Base-by-base conservation (phyloP, 2,888 invertebrate genomes). In the Cybosia mesomella region DNA sequence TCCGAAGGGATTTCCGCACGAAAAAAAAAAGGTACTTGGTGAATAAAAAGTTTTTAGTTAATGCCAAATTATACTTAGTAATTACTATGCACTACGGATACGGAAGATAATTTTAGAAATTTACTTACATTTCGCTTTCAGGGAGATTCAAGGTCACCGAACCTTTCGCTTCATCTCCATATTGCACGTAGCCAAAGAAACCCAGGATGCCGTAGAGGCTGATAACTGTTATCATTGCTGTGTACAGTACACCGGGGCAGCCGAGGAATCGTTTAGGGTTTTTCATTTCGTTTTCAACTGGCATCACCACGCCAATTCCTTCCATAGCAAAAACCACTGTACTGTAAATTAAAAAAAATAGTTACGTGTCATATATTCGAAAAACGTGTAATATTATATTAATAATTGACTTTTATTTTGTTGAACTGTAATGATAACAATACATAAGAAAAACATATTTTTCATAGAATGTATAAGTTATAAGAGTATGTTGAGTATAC, bases 291-390 rank as follows among this genome's bases (percentile, higher is more conserved):
- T 99, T 99, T 89, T 99, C 98, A 22, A 99, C 96, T 0, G 99
- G 99, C 96, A 99, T 97, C 15, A 99, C 97, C 60, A 97, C 97
- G 64, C 98, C 98, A 71, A 99, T 99, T 39, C 98, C 98, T 95
- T 99, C 99, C 96, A 99, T 99, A 4, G 99, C 98, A 88, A 99
- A 99, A 78, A 99, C 97, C 0, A 98, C 99, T 0, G 99, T 99
- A 64, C 99, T 96, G 86, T 0, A 81, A 84, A 22, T 39, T 21
- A 64, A 69, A 39, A 34, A 32, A 54, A 54, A 24, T 15, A 61
- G 22, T 49, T 11, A 58, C 57, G 55, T 28, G 11, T 58, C 22
- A 34, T 10, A 34, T 34, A 34, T 7, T 1, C 10, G 1, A 34
- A 10, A 34, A 34, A 10, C 7, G 7, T n/a, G n/a, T n/a, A n/a